A percentile compares a stretch with the other conserved stretches of the same genome.
Evolutionary conservation across 2,888 invertebrate species (phyloP).

Genomic region (Tetropium fuscum): DNA sequence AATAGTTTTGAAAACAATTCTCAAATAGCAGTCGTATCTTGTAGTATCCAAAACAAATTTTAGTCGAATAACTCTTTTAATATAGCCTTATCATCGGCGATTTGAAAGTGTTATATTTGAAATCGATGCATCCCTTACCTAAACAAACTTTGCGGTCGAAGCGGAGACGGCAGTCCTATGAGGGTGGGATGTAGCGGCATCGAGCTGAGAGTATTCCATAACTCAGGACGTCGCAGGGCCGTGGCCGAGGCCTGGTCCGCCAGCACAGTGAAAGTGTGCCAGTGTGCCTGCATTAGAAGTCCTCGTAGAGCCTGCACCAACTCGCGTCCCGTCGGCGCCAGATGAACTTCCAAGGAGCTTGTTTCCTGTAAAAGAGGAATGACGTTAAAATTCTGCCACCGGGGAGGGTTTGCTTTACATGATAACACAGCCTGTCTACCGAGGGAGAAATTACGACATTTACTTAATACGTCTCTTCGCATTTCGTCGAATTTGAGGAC

Average conservation of each 20-base stretch:
- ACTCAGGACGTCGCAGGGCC: conserved; percentile 72
- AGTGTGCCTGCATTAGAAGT: conserved; percentile 80
- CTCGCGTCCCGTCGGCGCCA: conserved; percentile 78
- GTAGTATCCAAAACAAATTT: too few relatives aligned
- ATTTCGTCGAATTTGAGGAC: too few relatives aligned
- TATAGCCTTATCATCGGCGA: too few relatives aligned
- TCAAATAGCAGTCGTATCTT: too few relatives aligned
- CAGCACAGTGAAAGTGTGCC: conserved; percentile 84
- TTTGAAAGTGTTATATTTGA: too few relatives aligned
- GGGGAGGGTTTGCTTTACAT: neutral
- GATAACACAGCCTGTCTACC: too few relatives aligned
- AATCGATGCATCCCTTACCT: conserved; percentile 66
- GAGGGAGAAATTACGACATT: too few relatives aligned
- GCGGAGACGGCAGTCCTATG: conserved; percentile 72
- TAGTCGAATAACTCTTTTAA: too few relatives aligned
- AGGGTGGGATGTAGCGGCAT: conserved; percentile 75
- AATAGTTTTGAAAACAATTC: too few relatives aligned
- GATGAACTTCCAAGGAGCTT: conserved; percentile 76
- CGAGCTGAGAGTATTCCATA: conserved; percentile 72
- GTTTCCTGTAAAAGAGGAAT: conserved; percentile 69
- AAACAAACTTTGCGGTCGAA: conserved; percentile 73
- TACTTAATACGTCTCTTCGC: too few relatives aligned
- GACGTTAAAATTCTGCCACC: neutral
- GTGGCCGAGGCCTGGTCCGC: conserved; percentile 74
- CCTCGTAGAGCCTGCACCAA: conserved; percentile 78